phyloP scores from a whole-genome alignment of 2,888 invertebrate genomes.

The Calliscelio sp. region DNA sequence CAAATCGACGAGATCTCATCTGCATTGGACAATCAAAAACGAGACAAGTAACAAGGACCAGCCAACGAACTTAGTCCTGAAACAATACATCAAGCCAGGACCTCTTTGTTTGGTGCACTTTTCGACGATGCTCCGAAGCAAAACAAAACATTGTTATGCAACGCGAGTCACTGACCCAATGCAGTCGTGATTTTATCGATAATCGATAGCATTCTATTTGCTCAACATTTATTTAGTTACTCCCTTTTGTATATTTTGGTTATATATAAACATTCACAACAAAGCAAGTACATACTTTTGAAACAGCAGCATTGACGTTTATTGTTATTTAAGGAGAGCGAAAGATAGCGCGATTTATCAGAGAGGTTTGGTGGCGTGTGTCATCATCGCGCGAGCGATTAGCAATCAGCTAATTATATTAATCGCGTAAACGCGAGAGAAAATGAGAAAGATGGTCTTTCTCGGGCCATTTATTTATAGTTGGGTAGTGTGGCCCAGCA shows the following conservation, averaged over 20 bases:
- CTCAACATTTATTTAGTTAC: too few species aligned
- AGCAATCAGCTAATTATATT: conserved; percentile 50
- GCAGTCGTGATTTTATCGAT: too few species aligned
- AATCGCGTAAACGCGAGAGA: conserved; percentile 31
- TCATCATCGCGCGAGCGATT: conserved; percentile 50
- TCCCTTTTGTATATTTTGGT: too few species aligned
- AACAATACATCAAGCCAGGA: too few species aligned
- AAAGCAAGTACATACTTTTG: not conserved
- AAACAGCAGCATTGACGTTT: conserved; percentile 13
- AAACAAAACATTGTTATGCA: conserved; percentile 56
- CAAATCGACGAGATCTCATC: too few species aligned
- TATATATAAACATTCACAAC: too few species aligned
- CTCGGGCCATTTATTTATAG: conserved; percentile 83
- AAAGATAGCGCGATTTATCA: conserved; percentile 49
- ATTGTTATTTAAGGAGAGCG: conserved; percentile 35
- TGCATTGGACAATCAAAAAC: too few species aligned
- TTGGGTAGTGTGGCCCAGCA: not conserved
- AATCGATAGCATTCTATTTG: not conserved
- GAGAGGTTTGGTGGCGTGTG: conserved; percentile 28
- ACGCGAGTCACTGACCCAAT: conserved; percentile 56
- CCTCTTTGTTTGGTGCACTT: conserved; percentile 43
- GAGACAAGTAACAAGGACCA: conserved; percentile 1
- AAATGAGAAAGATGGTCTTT: conserved; percentile 82
- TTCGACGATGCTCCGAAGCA: conserved; percentile 40
- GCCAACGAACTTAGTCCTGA: too few species aligned